Evolutionary conservation across 1,140 invertebrate species (phyloP), one percentile per base, ranked within the genome.

Genomic region (Cephus cinctus): DNA sequence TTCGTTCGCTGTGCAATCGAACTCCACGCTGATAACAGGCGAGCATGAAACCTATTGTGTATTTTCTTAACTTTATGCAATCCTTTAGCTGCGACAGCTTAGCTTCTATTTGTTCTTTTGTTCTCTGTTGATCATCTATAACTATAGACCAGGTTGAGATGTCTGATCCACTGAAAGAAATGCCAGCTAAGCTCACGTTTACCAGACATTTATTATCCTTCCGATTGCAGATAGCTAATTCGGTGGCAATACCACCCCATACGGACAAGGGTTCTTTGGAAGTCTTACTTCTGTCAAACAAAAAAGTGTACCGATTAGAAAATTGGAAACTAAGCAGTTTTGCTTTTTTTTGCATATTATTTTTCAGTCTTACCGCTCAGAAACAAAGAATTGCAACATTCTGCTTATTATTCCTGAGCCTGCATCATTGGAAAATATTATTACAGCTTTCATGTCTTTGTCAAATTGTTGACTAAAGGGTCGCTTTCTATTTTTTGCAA

Each of bases 11-110:
- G 35, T 78, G 73, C 52, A 75, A 64, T 6, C 50, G 19, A 25
- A 39, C 23, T 2, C 81, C 82, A 16, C 83, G 62, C 4, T 74
- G 81, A 23, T 73, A 66, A 56, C 83, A 86, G 1, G 80, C 76
- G 66, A 83, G 82, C 80, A 84, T 84, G 36, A 83, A 77, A 25
- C 72, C 82, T 45, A 82, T 47, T 2, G 66, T 63, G 48, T 70
- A 53, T 51, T 67, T 77, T 35, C 63, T 61, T 11, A 76, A 54
- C 16, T 61, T 30, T 30, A 75, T 54, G 9, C 49, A 39, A 3
- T 60, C 40, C 21, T 54, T 64, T 6, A 73, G 54, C 22, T 43
- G 34, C 5, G 36, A 43, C 0, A 77, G 40, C 47, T 56, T 63
- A 1, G 39, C 47, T 42, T 60, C 46, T 1, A 72, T 61, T 27